Conservation (phyloP, 2,113 vertebrate genomes). For the Budorcas taxicolor region DNA sequence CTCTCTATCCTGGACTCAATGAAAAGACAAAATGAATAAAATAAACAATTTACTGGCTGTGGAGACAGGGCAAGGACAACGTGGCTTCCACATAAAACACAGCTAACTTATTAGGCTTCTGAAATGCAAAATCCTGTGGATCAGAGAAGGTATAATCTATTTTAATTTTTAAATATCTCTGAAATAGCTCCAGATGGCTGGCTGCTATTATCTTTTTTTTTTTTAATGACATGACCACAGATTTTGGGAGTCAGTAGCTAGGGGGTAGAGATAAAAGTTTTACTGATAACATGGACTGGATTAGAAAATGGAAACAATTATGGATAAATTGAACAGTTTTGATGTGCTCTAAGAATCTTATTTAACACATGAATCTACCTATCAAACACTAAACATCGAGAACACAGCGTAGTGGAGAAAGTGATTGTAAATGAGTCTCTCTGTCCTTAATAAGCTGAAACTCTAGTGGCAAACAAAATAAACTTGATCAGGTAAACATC, state of each 20-base stretch:
- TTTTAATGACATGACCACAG: not conserved
- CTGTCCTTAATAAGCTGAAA: not conserved
- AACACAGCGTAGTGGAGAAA: not conserved
- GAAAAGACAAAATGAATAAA: constrained; percentile 20
- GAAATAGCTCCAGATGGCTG: not conserved
- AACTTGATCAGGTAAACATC: not conserved
- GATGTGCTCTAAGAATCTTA: not conserved
- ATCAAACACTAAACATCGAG: constrained; percentile 13
- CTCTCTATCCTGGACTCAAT: not conserved
- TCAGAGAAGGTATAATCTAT: not conserved
- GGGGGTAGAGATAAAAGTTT: not conserved
- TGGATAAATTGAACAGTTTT: not conserved
- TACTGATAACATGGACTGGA: not conserved
- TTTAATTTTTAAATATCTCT: constrained; percentile 10
- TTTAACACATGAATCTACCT: not conserved
- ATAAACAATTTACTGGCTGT: not conserved
- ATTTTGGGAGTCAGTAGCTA: not conserved
- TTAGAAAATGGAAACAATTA: constrained; percentile 22
- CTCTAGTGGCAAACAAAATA: not conserved
- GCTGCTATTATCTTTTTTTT: not conserved
- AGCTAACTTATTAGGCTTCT: not conserved
- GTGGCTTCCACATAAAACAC: not conserved
- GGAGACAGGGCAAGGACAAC: not conserved
- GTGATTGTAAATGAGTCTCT: not conserved
- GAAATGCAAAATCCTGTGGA: not conserved